Conservation (phyloP, 2,888 invertebrate genomes). For the Nomada flava region DNA sequence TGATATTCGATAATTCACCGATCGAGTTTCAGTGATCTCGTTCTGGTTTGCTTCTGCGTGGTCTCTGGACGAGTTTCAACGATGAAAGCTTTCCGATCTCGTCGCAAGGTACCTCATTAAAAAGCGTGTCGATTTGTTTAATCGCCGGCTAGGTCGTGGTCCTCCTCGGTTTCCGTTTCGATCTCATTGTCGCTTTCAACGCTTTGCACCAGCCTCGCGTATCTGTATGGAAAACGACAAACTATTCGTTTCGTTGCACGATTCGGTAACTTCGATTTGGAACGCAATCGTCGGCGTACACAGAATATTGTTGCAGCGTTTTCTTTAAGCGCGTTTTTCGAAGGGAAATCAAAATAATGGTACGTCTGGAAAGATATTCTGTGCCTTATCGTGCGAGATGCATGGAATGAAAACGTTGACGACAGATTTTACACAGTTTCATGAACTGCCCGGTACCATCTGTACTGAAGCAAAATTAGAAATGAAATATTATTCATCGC, state of each 20-base stretch:
- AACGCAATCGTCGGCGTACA: no score
- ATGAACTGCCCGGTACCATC: no score
- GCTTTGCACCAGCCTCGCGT: slow-evolving; percentile 80
- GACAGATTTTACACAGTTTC: no score
- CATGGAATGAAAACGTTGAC: no score
- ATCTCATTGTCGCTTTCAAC: slow-evolving; percentile 73
- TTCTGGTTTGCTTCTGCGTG: background rate
- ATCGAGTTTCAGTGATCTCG: slow-evolving; percentile 5
- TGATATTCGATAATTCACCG: slow-evolving; percentile 34
- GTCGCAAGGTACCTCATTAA: slow-evolving; percentile 43
- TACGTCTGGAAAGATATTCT: no score
- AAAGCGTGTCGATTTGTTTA: slow-evolving; percentile 42
- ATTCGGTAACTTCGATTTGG: background rate
- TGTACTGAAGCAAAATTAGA: no score
- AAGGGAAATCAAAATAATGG: no score
- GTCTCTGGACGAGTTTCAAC: background rate
- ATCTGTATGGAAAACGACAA: slow-evolving; percentile 69
- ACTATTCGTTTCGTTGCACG: slow-evolving; percentile 9
- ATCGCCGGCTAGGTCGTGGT: slow-evolving; percentile 49
- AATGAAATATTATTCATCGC: no score
- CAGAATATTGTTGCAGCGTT: background rate
- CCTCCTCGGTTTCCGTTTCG: slow-evolving; percentile 61
- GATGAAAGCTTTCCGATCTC: slow-evolving; percentile 32
- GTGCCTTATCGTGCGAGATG: no score
- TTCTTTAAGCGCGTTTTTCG: no score